Conservation (phyloP, 1,140 invertebrate genomes). For the Cyclina sinensis region DNA sequence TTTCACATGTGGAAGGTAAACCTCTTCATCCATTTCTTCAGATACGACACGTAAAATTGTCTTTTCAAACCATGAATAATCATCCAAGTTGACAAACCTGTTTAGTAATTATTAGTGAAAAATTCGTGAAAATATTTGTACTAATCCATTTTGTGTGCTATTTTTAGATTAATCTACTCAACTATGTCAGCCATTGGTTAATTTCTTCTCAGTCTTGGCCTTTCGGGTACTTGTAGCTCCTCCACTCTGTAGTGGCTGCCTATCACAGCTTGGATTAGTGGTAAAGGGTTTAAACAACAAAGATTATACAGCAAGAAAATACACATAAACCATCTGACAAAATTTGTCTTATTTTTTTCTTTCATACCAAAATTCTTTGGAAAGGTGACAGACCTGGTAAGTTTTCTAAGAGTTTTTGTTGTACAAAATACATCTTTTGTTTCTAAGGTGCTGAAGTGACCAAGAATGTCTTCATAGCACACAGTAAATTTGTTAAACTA, state of each 20-base stretch:
- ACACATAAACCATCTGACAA: too few species aligned
- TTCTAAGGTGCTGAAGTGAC: too few species aligned
- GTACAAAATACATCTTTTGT: too few species aligned
- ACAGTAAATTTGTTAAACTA: too few species aligned
- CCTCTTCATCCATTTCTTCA: conserved; percentile 85
- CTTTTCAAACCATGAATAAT: conserved; percentile 86
- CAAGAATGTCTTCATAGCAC: too few species aligned
- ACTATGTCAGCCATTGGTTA: conserved; percentile 2
- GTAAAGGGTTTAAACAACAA: background rate
- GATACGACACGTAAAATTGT: conserved; percentile 81
- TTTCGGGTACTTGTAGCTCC: background rate
- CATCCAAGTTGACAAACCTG: conserved; percentile 85
- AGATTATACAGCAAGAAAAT: conserved; percentile 10
- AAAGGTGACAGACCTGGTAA: too few species aligned
- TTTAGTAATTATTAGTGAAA: conserved; percentile 47
- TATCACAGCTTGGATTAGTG: background rate
- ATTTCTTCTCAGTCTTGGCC: background rate
- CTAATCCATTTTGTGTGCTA: background rate
- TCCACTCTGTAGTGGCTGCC: background rate
- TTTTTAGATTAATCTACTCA: background rate
- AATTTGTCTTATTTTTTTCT: too few species aligned
- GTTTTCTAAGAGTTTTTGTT: too few species aligned
- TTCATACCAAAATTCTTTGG: too few species aligned
- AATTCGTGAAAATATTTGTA: conserved; percentile 20
- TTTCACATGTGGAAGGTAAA: conserved; percentile 75